These are phyloP conservation scores for Haemorhous mexicanus DNA, from an alignment of 2,113 vertebrate genomes.

Conservation along the genomic window DNA sequence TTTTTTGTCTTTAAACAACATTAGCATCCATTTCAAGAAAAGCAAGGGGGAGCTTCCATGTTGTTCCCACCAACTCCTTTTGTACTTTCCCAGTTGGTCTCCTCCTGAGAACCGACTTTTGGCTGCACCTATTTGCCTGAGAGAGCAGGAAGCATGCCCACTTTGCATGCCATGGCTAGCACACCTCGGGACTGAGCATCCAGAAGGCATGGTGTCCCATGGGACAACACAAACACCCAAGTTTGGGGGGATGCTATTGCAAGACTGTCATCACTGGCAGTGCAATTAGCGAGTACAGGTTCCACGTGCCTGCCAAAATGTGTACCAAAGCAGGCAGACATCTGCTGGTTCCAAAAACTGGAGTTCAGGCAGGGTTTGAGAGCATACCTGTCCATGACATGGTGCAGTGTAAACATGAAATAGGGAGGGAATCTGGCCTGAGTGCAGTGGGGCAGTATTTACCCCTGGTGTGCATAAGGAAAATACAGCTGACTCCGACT, in stretches of 20 bases:
- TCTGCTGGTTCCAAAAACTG: fast-evolving
- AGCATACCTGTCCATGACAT: not conserved
- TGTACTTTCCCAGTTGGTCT: not conserved
- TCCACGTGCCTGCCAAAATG: not conserved
- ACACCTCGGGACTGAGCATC: fast-evolving
- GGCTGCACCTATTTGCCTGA: not conserved
- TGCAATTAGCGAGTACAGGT: not conserved
- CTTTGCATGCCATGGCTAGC: fast-evolving
- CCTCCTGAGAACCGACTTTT: not conserved
- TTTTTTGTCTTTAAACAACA: not conserved
- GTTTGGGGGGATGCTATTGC: fast-evolving
- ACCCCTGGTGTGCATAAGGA: too few species aligned
- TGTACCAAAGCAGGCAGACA: not conserved
- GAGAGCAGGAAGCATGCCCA: not conserved
- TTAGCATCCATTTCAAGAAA: not conserved
- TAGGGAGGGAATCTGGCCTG: not conserved
- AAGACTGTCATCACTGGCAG: not conserved
- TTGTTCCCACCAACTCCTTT: not conserved
- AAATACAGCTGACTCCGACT: not conserved
- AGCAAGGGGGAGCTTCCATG: not conserved
- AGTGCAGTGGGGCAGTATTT: not conserved
- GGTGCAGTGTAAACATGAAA: not conserved
- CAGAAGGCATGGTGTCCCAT: fast-evolving
- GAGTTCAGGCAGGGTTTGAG: not conserved
- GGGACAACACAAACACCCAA: not conserved